Evolutionary conservation across 2,888 invertebrate species (phyloP), one percentile per base, ranked within the genome.

Genomic region (Altica lythri): DNA sequence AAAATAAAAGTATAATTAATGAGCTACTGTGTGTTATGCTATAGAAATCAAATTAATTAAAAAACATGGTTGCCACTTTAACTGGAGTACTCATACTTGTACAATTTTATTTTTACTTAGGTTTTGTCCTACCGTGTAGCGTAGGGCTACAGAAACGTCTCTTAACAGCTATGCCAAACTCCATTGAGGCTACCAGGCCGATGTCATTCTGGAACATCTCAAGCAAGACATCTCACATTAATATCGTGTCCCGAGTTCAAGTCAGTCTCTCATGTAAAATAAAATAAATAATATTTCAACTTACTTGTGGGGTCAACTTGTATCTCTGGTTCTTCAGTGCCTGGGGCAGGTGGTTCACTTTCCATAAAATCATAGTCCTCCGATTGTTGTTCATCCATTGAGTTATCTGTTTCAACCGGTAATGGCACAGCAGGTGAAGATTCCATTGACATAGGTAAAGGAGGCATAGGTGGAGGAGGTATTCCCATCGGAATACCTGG

Each of bases 151-250:
- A 61, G 61, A 55, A 42, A 45, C 30, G 47, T 55, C 55, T 51
- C 46, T 55, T n/a, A 70, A 74, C 73, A 72, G 73, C 74, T 66
- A 61, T 64, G 63, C 65, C 61, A 61, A 49, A 72, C 69, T 73
- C 74, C 73, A 70, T 64, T 49, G 70, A 68, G 73, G 72, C 71
- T 70, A 73, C 72, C 71, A 72, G 73, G 75, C 63, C 67, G 73
- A 71, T 74, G 73, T 72, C 74, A 71, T 69, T 73, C 78, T 78
- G 77, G 74, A 78, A 78, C 78, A 78, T 77, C 78, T 77, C 77
- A 78, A 78, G 77, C 77, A 78, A 55, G 77, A 78, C 73, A 75
- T 71, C 75, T 72, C 75, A 75, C 72, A 78, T 78, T 78, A 78
- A 76, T 75, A 72, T 68, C 72, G 69, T 67, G 68, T 69, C 69